A percentile compares a stretch with the other conserved stretches of the same genome.
These are phyloP conservation scores for Lucinisca nassula DNA, from an alignment of 2,888 invertebrate species.

Conservation along the genomic window DNA sequence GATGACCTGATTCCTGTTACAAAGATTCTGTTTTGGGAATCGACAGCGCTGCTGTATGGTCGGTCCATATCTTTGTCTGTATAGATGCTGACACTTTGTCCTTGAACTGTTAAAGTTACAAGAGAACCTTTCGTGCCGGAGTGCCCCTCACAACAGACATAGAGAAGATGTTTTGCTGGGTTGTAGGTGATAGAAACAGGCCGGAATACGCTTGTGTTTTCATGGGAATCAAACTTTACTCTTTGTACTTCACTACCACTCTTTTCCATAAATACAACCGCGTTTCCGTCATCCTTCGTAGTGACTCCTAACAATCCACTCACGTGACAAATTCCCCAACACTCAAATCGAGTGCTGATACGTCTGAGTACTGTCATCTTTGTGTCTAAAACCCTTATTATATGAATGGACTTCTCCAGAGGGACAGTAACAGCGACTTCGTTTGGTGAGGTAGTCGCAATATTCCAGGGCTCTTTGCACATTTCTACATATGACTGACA, in stretches of 20 bases:
- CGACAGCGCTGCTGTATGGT: constrained; percentile 64
- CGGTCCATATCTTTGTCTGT: constrained; percentile 64
- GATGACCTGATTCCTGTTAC: constrained; percentile 64
- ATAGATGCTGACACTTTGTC: constrained; percentile 55
- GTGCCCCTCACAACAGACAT: constrained; percentile 66
- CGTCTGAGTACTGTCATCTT: constrained; percentile 43
- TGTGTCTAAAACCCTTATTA: constrained; percentile 42
- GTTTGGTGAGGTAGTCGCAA: constrained; percentile 34
- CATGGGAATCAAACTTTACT: constrained; percentile 61
- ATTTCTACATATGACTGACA: constrained; percentile 57
- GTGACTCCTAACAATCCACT: constrained; percentile 50
- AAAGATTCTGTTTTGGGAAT: constrained; percentile 49
- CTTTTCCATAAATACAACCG: constrained; percentile 56
- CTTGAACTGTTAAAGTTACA: constrained; percentile 58
- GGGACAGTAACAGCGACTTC: constrained; percentile 67
- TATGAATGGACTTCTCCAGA: constrained; percentile 63
- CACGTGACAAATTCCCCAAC: constrained; percentile 62
- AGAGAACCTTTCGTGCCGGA: constrained; percentile 66
- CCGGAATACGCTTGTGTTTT: constrained; percentile 64
- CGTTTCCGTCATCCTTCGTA: constrained; percentile 66
- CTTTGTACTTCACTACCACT: constrained; percentile 60
- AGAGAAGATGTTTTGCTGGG: constrained; percentile 37
- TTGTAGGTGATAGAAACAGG: constrained; percentile 60
- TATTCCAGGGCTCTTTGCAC: constrained; percentile 67
- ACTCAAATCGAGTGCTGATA: constrained; percentile 60